These are phyloP conservation scores for Aphyosemion australe DNA, from an alignment of 2,113 vertebrate genomes.

Conservation along the genomic window DNA sequence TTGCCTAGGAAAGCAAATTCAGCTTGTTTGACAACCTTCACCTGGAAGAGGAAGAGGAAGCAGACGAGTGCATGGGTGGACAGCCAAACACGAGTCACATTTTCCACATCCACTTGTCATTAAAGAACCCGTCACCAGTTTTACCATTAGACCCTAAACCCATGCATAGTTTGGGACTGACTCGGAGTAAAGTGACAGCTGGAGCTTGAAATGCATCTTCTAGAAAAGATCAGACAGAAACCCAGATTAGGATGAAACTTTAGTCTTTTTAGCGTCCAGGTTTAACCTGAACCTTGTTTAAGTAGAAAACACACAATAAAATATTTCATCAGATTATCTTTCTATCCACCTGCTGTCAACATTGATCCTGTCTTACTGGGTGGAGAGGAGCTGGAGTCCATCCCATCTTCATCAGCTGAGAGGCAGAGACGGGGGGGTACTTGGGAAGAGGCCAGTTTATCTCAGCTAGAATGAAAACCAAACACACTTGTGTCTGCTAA, in stretches of 20 bases:
- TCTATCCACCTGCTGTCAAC: neutral
- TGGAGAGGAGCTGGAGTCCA: neutral
- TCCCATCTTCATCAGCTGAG: neutral
- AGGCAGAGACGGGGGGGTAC: neutral
- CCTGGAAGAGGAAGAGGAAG: conserved; percentile 9
- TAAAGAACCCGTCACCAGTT: no score
- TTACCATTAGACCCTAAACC: neutral
- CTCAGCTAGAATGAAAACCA: neutral
- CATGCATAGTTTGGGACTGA: neutral
- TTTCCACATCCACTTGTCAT: neutral
- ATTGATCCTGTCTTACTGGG: neutral
- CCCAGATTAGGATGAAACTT: no score
- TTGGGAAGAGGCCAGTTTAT: neutral
- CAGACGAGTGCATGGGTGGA: conserved; percentile 12
- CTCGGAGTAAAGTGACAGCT: neutral
- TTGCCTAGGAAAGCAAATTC: conserved; percentile 13
- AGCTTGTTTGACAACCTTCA: conserved; percentile 18
- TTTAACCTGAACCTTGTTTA: neutral
- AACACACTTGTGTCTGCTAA: neutral
- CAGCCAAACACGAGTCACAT: conserved; percentile 6
- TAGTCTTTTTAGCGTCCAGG: no score
- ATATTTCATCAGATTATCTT: neutral
- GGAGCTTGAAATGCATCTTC: neutral
- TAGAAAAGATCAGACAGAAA: neutral
- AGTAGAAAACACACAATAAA: neutral